phyloP scores from a whole-genome alignment of 2,113 vertebrate genomes.

The Cyprinodon brontotheroides region DNA sequence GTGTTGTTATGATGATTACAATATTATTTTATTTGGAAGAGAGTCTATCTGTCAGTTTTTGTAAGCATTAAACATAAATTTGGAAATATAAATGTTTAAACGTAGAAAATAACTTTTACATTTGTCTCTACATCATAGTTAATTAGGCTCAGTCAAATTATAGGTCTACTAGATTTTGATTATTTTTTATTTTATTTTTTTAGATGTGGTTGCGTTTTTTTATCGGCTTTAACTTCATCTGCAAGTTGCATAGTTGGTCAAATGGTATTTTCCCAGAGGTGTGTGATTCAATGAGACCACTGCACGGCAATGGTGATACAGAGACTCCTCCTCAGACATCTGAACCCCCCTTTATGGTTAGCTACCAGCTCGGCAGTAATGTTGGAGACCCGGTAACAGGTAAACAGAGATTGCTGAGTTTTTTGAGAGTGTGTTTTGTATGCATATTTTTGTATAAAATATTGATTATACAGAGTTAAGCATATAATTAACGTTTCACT shows the following conservation, averaged over 20 bases:
- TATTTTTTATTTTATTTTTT: conserved; percentile 17
- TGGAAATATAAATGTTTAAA: not conserved
- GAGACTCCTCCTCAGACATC: fast-evolving
- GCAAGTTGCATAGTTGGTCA: not conserved
- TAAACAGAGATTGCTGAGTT: not conserved
- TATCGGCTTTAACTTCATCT: conserved; percentile 27
- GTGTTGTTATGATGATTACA: not conserved
- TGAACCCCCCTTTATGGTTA: not conserved
- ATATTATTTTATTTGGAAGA: not conserved
- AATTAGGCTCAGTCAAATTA: not conserved
- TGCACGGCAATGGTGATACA: fast-evolving
- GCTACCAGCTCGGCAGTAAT: fast-evolving
- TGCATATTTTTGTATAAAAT: not conserved
- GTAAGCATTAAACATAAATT: not conserved
- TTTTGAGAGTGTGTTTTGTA: not conserved
- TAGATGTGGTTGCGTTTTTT: conserved; percentile 49
- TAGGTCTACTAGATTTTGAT: not conserved
- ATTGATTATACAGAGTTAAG: not conserved
- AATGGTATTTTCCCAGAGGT: fast-evolving
- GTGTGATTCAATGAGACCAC: conserved; percentile 5
- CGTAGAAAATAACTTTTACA: not conserved
- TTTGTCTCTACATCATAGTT: not conserved
- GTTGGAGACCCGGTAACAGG: conserved; percentile 35
- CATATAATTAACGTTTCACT: not conserved
- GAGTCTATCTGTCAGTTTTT: not conserved